Evolutionary conservation across 2,797 vertebrate genomes (phyloP), one percentile per base, ranked within the genome.

Genomic region (Mus spretus): DNA sequence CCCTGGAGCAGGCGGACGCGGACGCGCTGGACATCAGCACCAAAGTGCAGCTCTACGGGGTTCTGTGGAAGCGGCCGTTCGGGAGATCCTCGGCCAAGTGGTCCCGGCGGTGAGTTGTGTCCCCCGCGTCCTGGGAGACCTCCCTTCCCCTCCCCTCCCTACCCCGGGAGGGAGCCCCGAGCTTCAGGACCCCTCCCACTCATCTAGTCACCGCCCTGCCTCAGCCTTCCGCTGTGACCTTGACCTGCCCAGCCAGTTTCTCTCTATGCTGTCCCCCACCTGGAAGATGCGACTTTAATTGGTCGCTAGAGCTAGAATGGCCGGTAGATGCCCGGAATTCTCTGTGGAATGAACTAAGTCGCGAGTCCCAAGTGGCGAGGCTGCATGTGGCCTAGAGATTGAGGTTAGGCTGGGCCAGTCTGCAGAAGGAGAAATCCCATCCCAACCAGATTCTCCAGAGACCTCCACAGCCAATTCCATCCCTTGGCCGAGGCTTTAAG

Each of bases 21-120:
- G 99, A 99, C 59, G 99, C 98, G 91, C 96, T 99, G 99, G 99
- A 99, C 98, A 99, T 99, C 98, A 99, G 99, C 98, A 99, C 99
- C 98, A 99, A 99, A 98, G 99, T 99, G 98, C 99, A 99, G 98
- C 99, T 99, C 83, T 99, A 99, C 0, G 99, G 99, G 0, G 99
- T 99, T 59, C 99, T 99, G 98, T 99, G 99, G 99, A 99, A 99
- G 98, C 99, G 99, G 98, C 99, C 99, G 4, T 99, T 99, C 0
- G 99, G 99, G 97, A 99, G 99, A 26, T 99, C 99, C 0, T 99
- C 99, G 0, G 99, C 99, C 97, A 99, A 99, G 96, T 99, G 99
- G 99, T 99, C 99, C 95, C 99, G 99, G 98, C 99, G 99, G 99
- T 99, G 98, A 98, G 97, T 90, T 90, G 34, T 7, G 40, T 90